These are phyloP conservation scores for Polydrusus tereticollis DNA, from an alignment of 2,888 invertebrate species.

Conservation along the genomic window DNA sequence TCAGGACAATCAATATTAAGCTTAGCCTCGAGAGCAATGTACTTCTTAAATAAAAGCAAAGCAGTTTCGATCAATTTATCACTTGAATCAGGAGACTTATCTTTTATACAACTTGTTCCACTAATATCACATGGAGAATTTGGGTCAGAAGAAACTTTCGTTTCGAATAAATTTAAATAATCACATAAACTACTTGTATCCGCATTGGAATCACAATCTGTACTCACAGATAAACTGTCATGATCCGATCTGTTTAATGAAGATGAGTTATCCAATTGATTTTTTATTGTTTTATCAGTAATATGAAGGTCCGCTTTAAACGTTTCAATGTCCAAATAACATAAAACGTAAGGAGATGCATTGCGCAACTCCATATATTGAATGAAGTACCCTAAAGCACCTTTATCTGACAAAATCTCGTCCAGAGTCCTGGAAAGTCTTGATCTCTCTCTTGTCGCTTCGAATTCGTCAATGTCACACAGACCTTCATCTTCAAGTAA, in stretches of 20 bases:
- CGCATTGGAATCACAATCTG: constrained; percentile 66
- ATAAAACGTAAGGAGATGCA: constrained; percentile 76
- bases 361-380: constrained; percentile 87
- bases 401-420: constrained; percentile 83
- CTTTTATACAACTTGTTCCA: constrained; percentile 60
- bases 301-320: constrained; percentile 68
- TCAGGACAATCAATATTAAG: constrained; percentile 73
- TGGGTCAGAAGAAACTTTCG: constrained; percentile 48
- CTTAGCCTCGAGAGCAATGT: constrained; percentile 79
- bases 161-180: constrained; percentile 54
- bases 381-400: constrained; percentile 85
- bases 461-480: constrained; percentile 61
- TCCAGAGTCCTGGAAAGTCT: constrained; percentile 80
- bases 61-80: constrained; percentile 71
- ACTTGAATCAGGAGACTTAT: constrained; percentile 16
- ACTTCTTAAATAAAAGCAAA: constrained; percentile 81
- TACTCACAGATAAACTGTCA: constrained; percentile 67
- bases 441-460: constrained; percentile 63
- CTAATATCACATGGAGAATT: constrained; percentile 61
- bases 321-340: constrained; percentile 83
- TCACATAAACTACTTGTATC: constrained; percentile 65
- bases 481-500: constrained; percentile 64
- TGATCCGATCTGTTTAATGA: constrained; percentile 60
- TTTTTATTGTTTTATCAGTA: constrained; percentile 27
- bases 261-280: constrained; percentile 51